Conservation (phyloP, 1,140 invertebrate species). For the Venturia canescens region DNA sequence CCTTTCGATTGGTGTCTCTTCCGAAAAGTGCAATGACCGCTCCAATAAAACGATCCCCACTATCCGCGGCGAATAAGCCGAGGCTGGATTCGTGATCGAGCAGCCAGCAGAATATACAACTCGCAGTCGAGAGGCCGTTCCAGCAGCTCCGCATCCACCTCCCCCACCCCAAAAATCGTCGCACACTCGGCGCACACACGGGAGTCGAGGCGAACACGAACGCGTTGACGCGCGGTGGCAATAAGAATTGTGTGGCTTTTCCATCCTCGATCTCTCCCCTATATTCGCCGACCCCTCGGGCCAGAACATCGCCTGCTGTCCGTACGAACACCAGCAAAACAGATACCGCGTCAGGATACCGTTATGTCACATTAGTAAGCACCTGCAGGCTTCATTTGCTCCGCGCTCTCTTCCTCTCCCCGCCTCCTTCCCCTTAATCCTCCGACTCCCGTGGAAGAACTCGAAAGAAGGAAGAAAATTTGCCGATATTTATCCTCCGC, state of each 20-base stretch:
- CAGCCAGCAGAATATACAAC: not conserved
- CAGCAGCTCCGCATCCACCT: conserved; percentile 39
- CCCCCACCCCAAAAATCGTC: conserved; percentile 62
- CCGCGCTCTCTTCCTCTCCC: conserved; percentile 55
- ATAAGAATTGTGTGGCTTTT: conserved; percentile 50
- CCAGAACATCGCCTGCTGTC: not conserved
- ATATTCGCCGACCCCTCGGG: conserved; percentile 23
- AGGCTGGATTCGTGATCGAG: conserved; percentile 36
- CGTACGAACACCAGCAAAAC: conserved; percentile 11
- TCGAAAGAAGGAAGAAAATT: not conserved
- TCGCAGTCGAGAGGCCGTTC: conserved; percentile 47
- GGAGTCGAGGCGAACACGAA: too few species aligned
- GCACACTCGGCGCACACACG: too few species aligned
- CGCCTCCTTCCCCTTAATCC: conserved; percentile 56
- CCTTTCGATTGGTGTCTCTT: conserved; percentile 62
- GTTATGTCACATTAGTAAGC: conserved; percentile 77
- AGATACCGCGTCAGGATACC: conserved; percentile 63
- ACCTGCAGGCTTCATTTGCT: conserved; percentile 70
- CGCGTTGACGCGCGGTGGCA: conserved; percentile 62
- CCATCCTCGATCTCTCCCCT: conserved; percentile 61
- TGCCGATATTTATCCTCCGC: not conserved
- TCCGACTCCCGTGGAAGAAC: conserved; percentile 57
- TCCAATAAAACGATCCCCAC: conserved; percentile 73
- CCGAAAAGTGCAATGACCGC: conserved; percentile 74
- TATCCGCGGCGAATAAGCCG: conserved; percentile 37